Conservation (phyloP, 2,113 vertebrate genomes). For the Paedocypris sp. region DNA sequence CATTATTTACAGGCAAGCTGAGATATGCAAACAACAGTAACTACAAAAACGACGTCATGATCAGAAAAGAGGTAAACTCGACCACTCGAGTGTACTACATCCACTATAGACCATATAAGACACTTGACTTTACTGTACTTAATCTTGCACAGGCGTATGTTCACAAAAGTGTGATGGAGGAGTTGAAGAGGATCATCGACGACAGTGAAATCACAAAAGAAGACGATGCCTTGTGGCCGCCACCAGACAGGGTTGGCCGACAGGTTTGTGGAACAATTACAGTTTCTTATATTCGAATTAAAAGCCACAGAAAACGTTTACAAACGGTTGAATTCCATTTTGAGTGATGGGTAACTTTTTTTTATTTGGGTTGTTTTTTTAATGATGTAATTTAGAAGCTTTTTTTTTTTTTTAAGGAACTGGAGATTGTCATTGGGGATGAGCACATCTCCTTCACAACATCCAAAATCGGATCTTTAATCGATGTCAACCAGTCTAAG, state of each 20-base stretch:
- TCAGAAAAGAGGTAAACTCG: slow-evolving; percentile 86
- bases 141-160: slow-evolving; percentile 80
- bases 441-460: slow-evolving; percentile 99
- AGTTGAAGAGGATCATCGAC: slow-evolving; percentile 94
- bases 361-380: not conserved
- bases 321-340: too few relatives aligned
- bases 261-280: slow-evolving; percentile 77
- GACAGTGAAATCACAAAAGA: slow-evolving; percentile 99
- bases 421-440: slow-evolving; percentile 97
- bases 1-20: slow-evolving; percentile 79
- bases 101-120: not conserved
- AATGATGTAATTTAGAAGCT: not conserved
- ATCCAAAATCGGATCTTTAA: slow-evolving; percentile 96
- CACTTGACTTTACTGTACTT: not conserved
- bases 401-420: slow-evolving; percentile 63
- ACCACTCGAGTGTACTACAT: not conserved
- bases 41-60: slow-evolving; percentile 99
- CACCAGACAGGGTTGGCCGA: slow-evolving; percentile 89
- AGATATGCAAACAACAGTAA: slow-evolving; percentile 98
- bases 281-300: too few relatives aligned
- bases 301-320: too few relatives aligned
- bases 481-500: slow-evolving; percentile 97
- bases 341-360: not conserved
- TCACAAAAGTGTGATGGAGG: slow-evolving; percentile 98
- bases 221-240: slow-evolving; percentile 92